Evolutionary conservation across 1,140 invertebrate species (phyloP), one percentile per base, ranked within the genome.

Genomic region (Pissodes strobi): DNA sequence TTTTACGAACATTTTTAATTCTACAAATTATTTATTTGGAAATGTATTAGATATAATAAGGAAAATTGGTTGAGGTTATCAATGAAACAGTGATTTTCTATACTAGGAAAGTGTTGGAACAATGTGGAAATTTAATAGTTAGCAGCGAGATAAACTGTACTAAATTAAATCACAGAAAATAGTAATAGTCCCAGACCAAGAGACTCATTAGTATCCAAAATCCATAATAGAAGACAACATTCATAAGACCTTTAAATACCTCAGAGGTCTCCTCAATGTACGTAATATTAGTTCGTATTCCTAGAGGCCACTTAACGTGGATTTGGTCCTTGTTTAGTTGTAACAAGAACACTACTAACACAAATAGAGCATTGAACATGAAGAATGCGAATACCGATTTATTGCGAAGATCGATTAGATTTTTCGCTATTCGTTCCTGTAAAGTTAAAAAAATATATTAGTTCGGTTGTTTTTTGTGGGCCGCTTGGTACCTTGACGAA

Each of bases 321-420:
- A 96, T 86, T 82, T 92, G 90, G 84, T 97, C 93, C 88, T 97
- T 97, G 85, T 97, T 95, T 81, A 97, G 86, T 89, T 98, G 96
- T 74, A 98, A 90, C 81, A 98, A 90, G 84, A 98, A 95, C 76
- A 98, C 94, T 81, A 98, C 93, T 82, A 99, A 88, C 78, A 98
- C 94, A 87, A 98, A 99, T 75, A 99, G 89, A 80, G 95, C 93
- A 87, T 99, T 99, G 84, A 97, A 91, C 94, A 99, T 98, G 84
- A 98, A 92, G 89, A 98, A 98, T 73, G 93, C 93, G 81, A 98
- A 97, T 63, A 97, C 94, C 71, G 93, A 92, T 81, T 96, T 96
- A 87, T 97, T 98, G 72, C 95, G 86, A 72, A 98, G 86, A 74
- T 95, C 93, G 77, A 91, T 89, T 78, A 98, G 85, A 80, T 96